Base-by-base conservation (phyloP, 2,888 invertebrate genomes). In the Synergus laeviventris region DNA sequence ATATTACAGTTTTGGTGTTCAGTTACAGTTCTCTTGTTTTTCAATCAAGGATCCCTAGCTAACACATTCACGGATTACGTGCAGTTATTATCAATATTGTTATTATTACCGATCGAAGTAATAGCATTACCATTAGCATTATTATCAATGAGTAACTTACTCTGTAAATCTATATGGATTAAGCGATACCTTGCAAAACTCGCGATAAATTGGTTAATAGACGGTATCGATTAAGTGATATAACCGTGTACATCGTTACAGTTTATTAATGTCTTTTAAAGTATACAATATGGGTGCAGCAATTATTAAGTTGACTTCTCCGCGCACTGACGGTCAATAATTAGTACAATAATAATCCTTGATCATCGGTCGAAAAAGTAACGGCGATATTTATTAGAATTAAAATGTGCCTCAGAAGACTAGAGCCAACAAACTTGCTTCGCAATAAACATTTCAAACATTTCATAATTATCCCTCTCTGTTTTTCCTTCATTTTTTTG, bases 1-100 rank as follows among this genome's bases (percentile, higher is more conserved):
- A 85, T 79, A 83, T 88, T 89, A 89, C 86, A 87, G 83, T 84
- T 87, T 89, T 90, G 90, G 90, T 90, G 90, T 90, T 90, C 89
- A 88, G 85, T 89, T 90, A 90, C 90, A 90, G 90, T 89, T 89
- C 86, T 86, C 82, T 83, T 86, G 80, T 76, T 75, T 24, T 78
- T 80, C 78, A 78, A 70, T 74, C 76, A 76, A 81, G 81, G 81
- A 74, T 76, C 76, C 70, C 81, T 81, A 82, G 78, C 79, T 81
- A 85, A 81, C 78, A 82, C 82, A 84, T 79, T 78, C 81, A 83
- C 80, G 81, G 81, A 80, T 83, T 83, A 85, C 80, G 81, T 75
- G 79, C 77, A 74, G 66, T 70, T 70, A 66, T 66, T 66, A 70
- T 70, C 70, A 70, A 36, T 59, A 70, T 59, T 74, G 45, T 70